Conservation (phyloP, 2,113 vertebrate species). For the Labeo rohita region DNA sequence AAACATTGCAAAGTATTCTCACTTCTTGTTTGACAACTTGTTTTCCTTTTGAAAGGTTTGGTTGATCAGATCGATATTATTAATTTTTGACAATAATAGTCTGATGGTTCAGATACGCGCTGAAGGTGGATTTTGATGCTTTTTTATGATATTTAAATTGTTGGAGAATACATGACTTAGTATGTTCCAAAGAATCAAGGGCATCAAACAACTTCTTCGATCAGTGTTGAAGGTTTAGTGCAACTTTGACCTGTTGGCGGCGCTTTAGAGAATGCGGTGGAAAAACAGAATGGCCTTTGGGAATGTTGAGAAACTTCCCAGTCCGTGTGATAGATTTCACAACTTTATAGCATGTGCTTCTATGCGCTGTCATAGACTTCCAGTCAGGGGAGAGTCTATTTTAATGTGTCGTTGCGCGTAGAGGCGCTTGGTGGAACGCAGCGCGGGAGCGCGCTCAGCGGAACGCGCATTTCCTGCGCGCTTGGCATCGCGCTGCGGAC, state of each 20-base stretch:
- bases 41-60: background rate
- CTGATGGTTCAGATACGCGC: background rate
- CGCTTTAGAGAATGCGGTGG: background rate
- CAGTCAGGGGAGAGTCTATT: constrained; percentile 26
- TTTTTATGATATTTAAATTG: background rate
- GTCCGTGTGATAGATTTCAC: background rate
- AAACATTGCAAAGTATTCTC: background rate
- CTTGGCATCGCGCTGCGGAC: constrained; percentile 15
- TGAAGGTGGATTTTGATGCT: background rate
- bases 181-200: background rate
- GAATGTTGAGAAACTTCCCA: background rate
- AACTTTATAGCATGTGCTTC: background rate
- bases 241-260: background rate
- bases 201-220: too few species aligned
- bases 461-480: constrained; percentile 33
- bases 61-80: background rate
- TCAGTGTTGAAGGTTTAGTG: background rate
- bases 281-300: background rate
- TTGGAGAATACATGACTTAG: background rate
- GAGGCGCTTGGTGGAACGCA: constrained; percentile 8
- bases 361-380: background rate
- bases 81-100: background rate
- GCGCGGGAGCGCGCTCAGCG: constrained; percentile 1
- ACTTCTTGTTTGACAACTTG: background rate
- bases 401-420: constrained; percentile 1